Percentiles rank a stretch among this genome's conserved stretches.
Evolutionary conservation across 2,113 vertebrate genomes (phyloP).

Genomic region (Pogonocichla stellata): DNA sequence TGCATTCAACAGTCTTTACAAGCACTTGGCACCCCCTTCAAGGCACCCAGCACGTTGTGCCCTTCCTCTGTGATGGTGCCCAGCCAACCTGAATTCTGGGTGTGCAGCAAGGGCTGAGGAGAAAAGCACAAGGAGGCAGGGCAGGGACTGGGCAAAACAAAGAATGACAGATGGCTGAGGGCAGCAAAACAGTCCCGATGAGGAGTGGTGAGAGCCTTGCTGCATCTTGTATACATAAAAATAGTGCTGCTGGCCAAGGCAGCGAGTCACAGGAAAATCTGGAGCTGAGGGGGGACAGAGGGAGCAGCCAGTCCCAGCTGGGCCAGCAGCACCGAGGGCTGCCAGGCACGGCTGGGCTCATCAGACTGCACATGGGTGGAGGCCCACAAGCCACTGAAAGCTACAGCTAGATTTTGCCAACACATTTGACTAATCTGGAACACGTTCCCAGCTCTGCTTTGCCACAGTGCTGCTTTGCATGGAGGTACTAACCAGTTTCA

Average conservation of each 20-base stretch:
- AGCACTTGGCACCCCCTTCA: background rate
- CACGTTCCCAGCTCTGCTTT: background rate
- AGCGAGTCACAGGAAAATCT: background rate
- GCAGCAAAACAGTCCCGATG: background rate
- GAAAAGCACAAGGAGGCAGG: background rate
- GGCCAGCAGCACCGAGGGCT: background rate
- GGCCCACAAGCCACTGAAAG: constrained; percentile 3
- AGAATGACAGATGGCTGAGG: background rate
- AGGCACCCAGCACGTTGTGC: background rate
- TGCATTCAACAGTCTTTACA: background rate
- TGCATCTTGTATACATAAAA: background rate
- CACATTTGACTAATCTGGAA: constrained; percentile 10
- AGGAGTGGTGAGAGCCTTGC: background rate
- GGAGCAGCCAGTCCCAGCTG: constrained; percentile 12
- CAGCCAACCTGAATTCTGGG: accelerated
- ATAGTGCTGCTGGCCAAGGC: background rate
- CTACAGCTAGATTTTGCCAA: constrained; percentile 29
- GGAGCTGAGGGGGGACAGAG: background rate
- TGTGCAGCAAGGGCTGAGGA: background rate
- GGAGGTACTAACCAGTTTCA: accelerated
- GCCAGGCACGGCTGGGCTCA: background rate
- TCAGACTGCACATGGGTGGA: constrained; percentile 25
- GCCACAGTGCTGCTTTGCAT: accelerated
- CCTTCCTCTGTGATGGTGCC: background rate
- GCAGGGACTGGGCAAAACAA: background rate